Evolutionary conservation across 37 sponge, comb jelly and placozoan species (phyloP), one percentile per base, ranked within the genome.

Genomic region (Ephydatia muelleri): DNA sequence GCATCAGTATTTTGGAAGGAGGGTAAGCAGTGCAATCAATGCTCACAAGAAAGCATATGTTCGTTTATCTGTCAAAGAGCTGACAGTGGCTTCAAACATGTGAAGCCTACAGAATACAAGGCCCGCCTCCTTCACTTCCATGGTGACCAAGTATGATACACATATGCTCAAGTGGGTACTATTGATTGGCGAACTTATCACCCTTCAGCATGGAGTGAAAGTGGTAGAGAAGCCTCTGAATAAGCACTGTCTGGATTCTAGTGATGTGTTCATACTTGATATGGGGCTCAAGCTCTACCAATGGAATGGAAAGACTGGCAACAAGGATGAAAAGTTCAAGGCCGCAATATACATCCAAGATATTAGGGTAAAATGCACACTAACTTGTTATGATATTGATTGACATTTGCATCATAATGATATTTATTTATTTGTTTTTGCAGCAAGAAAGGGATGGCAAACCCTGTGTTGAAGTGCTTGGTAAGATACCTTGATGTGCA

Each of bases 231-330:
- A 75, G 12, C 80, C 83, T 13, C 72, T 92, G 86, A 85, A 66
- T 73, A 89, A 88, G 84, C 72, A 79, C 31, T 40, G 67, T 31
- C 84, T 95, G n/a, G 90, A 92, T 68, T 71, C 83, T 2, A 80
- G 81, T 37, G 96, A 95, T 80, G 96, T 95, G 28, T 95, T 95
- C 86, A 89, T 92, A 13, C 81, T 95, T 36, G 96, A 95, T 70
- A 65, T 90, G 65, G 96, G 95, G 0, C 81, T 89, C 21, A 83
- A 21, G 5, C 75, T 92, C 1, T 95, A 87, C 85, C 94, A 93
- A 88, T 95, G 90, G 88, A 89, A 92, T 67, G 96, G 96, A 19
- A 74, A 66, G 23, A 90, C 86, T 21, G 64, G 85, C 65, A 95
- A 95, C 71, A 95, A 95, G 85, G 93, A 95, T 77, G 96, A 95